phyloP scores from a whole-genome alignment of 2,888 invertebrate genomes.

The Zhengitettix transpicula region DNA sequence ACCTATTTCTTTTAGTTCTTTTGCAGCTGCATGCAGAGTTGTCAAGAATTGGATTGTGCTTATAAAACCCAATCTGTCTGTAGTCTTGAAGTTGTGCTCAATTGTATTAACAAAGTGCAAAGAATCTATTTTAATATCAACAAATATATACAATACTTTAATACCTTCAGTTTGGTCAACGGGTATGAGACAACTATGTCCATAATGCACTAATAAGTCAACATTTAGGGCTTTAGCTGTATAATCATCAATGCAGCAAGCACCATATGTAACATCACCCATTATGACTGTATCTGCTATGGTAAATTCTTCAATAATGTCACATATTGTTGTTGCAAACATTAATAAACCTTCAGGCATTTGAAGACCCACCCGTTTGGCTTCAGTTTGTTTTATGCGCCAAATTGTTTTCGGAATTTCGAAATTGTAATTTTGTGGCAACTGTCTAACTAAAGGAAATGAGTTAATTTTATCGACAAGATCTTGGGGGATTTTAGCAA shows the following conservation, averaged over 20 bases:
- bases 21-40: constrained; percentile 68
- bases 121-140: constrained; percentile 92
- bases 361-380: constrained; percentile 84
- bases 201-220: constrained; percentile 89
- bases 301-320: constrained; percentile 81
- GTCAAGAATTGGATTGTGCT: constrained; percentile 97
- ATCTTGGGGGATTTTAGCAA: constrained; percentile 68
- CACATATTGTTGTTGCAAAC: constrained; percentile 83
- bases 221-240: constrained; percentile 81
- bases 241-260: constrained; percentile 95
- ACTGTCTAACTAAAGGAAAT: constrained; percentile 49
- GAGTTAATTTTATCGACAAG: constrained; percentile 57
- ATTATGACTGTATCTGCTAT: constrained; percentile 85
- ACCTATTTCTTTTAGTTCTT: constrained; percentile 46
- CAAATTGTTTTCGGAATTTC: constrained; percentile 96
- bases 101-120: constrained; percentile 84
- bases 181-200: constrained; percentile 91
- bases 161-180: constrained; percentile 70
- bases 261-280: constrained; percentile 99
- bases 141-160: constrained; percentile 92
- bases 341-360: constrained; percentile 90
- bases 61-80: constrained; percentile 63
- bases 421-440: constrained; percentile 94
- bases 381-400: constrained; percentile 71
- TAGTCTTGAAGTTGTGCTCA: constrained; percentile 48